A percentile compares a stretch with the other conserved stretches of the same genome.
Conservation (phyloP, 2,113 vertebrate genomes). For the Eclectus roratus region DNA sequence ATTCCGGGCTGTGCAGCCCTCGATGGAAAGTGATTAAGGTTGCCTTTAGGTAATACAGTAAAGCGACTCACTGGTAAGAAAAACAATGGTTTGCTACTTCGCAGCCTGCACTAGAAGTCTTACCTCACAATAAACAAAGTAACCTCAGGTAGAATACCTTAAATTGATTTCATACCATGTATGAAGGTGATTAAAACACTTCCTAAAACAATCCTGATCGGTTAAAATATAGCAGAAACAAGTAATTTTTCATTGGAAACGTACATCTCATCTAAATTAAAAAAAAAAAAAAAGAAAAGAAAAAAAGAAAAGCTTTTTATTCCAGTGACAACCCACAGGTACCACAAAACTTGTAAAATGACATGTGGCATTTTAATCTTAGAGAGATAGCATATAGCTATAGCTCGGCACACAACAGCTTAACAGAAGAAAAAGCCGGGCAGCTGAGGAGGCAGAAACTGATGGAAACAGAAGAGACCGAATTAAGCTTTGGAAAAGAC, state of each 20-base stretch:
- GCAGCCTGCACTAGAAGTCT: not conserved
- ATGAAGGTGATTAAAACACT: not conserved
- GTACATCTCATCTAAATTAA: not conserved
- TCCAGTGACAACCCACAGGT: not conserved
- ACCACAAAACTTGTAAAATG: not conserved
- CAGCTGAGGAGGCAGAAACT: not conserved
- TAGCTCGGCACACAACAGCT: not conserved
- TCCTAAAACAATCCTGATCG: not conserved
- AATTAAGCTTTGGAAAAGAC: not conserved
- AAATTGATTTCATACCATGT: not conserved
- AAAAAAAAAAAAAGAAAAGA: not conserved
- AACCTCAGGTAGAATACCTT: not conserved
- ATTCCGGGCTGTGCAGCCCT: not conserved
- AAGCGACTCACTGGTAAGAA: accelerated
- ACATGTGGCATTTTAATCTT: not conserved
- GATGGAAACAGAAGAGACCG: no score
- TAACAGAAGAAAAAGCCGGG: not conserved
- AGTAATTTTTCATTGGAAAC: accelerated
- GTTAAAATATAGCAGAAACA: not conserved
- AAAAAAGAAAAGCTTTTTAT: not conserved
- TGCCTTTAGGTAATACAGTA: not conserved
- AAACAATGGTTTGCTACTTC: accelerated
- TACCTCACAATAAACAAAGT: not conserved
- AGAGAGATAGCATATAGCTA: accelerated
- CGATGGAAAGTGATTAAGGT: accelerated